Evolutionary conservation across 2,888 invertebrate genomes (phyloP), one percentile per base, ranked within the genome.

Genomic region (Diadegma fenestrale): DNA sequence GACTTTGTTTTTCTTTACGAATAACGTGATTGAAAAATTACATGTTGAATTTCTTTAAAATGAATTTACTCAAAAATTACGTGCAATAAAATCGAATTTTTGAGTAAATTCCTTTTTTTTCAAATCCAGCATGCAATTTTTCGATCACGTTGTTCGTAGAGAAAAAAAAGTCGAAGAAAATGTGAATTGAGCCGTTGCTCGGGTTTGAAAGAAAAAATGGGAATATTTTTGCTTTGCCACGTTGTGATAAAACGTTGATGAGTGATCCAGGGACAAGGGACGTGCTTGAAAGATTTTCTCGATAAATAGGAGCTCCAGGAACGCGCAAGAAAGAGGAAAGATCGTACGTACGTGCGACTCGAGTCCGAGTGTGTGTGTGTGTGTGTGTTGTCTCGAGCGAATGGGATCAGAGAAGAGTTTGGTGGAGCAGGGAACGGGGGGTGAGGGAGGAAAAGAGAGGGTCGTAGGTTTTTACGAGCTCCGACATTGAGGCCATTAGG

Each of bases 401-500:
- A n/a, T 72, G 19, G 54, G 54, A 19, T 14, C 19, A 37, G 54
- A 54, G 72, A 26, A 41, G 6, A 37, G 51, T 37, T 54, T 26
- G 37, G 30, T 7, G 37, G 37, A 33, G 14, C 22, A 8, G 54
- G 14, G 7, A 19, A 43, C 72, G 78, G 26, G 86, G 86, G 48
- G 43, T 2, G 68, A 83, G 51, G 6, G 51, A 64, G 71, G 51
- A 22, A 26, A 69, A 43, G 41, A 72, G 41, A 68, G 48, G 69
- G 61, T 80, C 80, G 87, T 86, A 77, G 86, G 80, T 86, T 88
- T 88, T 88, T 88, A 87, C 84, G 87, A 87, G 88, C 83, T 87
- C 75, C 72, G 83, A 86, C 85, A 89, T 86, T 88, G 84, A 88
- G 83, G 86, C 87, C 88, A 88, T 88, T 89, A 88, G 86, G 81